phyloP scores from a whole-genome alignment of 2,113 vertebrate species.

The Podilymbus podiceps region DNA sequence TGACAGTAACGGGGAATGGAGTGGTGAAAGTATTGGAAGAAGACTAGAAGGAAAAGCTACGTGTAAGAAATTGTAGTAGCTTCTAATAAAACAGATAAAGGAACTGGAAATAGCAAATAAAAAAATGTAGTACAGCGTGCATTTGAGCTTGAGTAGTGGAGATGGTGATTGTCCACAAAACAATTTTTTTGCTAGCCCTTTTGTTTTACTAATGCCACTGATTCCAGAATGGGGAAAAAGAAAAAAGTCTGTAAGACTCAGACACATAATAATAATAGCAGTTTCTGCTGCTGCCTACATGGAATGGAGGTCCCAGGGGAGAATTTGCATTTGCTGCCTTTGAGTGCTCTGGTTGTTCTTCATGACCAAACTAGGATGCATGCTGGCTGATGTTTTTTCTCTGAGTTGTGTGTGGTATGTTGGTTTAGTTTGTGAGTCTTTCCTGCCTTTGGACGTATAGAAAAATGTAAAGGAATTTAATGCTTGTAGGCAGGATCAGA shows the following conservation, averaged over 20 bases:
- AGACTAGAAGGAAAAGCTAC: neutral
- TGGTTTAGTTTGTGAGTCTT: neutral
- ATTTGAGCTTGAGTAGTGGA: neutral
- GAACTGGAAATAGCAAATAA: neutral
- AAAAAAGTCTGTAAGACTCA: accelerated
- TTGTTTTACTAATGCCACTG: neutral
- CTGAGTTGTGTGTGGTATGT: neutral
- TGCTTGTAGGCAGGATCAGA: neutral
- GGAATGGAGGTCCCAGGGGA: neutral
- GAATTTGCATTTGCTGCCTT: neutral
- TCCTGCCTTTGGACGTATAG: neutral
- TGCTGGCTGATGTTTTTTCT: neutral
- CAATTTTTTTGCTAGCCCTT: neutral
- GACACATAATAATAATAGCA: accelerated
- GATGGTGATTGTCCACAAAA: neutral
- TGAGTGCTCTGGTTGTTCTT: neutral
- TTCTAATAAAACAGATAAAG: neutral
- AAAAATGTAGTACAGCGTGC: neutral
- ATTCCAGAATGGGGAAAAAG: accelerated
- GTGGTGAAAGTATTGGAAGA: neutral
- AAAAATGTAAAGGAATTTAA: neutral
- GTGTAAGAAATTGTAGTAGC: neutral
- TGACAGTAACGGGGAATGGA: neutral
- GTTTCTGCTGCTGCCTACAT: neutral
- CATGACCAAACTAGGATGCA: neutral